Evolutionary conservation across 2,797 vertebrate genomes (phyloP).

Genomic region (Phoxinus dragarum): DNA sequence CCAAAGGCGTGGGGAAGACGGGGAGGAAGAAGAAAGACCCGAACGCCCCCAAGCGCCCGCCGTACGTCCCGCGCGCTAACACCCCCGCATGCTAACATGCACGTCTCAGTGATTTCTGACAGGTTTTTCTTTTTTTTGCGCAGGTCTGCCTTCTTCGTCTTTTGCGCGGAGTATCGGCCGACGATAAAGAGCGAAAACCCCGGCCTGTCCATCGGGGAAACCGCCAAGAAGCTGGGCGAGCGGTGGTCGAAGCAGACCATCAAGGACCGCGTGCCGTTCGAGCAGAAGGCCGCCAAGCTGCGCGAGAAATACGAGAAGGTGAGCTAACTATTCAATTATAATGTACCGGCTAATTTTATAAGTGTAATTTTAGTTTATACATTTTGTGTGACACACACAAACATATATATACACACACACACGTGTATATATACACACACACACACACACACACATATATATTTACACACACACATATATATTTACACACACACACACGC

Average conservation of each 20-base stretch:
- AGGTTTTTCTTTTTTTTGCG: background rate
- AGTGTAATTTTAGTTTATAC: no score
- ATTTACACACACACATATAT: no score
- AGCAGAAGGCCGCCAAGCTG: conserved; percentile 92
- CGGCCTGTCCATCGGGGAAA: conserved; percentile 89
- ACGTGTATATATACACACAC: no score
- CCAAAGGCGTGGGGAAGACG: conserved; percentile 87
- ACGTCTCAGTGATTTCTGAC: background rate
- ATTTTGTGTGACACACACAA: no score
- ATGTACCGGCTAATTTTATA: background rate
- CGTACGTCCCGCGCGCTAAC: conserved; percentile 76
- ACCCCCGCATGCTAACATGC: fast-evolving
- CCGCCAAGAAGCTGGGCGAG: conserved; percentile 91
- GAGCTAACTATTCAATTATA: background rate
- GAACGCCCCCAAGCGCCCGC: conserved; percentile 92
- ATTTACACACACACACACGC: no score
- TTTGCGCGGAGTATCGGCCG: conserved; percentile 91
- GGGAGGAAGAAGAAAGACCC: conserved; percentile 91
- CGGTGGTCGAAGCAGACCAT: conserved; percentile 91
- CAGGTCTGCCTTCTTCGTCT: conserved; percentile 94
- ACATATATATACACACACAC: no score
- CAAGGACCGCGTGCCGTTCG: conserved; percentile 88
- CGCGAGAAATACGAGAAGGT: conserved; percentile 96
- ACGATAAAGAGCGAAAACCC: conserved; percentile 90
- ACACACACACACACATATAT: no score